phyloP scores from a whole-genome alignment of 2,888 invertebrate species.

The Cephus sareptanus region DNA sequence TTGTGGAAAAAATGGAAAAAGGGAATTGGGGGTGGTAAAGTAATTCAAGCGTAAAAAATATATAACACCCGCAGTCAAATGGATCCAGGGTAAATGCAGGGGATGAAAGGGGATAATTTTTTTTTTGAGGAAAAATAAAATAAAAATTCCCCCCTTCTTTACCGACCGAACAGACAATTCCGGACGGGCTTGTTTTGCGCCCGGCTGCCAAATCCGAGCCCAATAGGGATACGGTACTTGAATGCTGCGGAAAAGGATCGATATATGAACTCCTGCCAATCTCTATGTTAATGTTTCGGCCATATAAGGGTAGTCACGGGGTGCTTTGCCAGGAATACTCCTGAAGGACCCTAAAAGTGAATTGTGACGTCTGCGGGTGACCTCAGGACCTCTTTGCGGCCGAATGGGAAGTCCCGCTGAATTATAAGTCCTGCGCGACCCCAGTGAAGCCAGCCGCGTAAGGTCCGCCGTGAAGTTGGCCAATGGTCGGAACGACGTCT shows the following conservation, averaged over 20 bases:
- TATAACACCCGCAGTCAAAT: not conserved
- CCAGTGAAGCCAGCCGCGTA: not conserved
- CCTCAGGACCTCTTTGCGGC: slow-evolving; percentile 59
- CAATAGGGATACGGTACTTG: slow-evolving; percentile 52
- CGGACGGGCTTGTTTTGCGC: slow-evolving; percentile 33
- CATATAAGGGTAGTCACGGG: slow-evolving; percentile 31
- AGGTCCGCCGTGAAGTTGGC: not conserved
- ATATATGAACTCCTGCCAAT: slow-evolving; percentile 65
- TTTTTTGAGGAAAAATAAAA: not conserved
- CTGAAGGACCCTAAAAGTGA: slow-evolving; percentile 65
- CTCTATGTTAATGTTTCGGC: slow-evolving; percentile 62
- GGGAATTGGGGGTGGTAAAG: not conserved
- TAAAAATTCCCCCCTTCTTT: not conserved
- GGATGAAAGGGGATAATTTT: not conserved
- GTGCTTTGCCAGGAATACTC: slow-evolving; percentile 45
- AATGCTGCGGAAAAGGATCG: slow-evolving; percentile 54
- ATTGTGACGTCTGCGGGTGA: slow-evolving; percentile 67
- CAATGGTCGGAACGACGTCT: not conserved
- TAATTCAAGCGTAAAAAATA: not conserved
- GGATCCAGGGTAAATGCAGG: not conserved
- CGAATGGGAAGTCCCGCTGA: slow-evolving; percentile 49
- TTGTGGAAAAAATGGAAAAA: not conserved
- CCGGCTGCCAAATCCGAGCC: slow-evolving; percentile 36
- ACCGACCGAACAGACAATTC: slow-evolving; percentile 20
- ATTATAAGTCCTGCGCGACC: slow-evolving; percentile 47